These are phyloP conservation scores for Oreohelix idahoensis DNA, from an alignment of 1,140 invertebrate genomes.

Conservation along the genomic window DNA sequence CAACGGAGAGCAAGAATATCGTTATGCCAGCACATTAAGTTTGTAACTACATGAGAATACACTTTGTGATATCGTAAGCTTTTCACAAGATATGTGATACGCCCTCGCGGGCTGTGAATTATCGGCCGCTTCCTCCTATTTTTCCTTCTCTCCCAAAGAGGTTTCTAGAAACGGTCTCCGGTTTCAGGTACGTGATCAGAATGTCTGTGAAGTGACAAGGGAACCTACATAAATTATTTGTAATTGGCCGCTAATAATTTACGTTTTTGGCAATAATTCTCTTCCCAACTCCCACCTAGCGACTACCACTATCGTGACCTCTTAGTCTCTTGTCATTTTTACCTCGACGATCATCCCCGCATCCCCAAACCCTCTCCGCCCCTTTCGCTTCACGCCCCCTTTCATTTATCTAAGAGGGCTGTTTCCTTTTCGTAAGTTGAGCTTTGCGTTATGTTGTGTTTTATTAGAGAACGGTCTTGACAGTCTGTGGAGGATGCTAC, in stretches of 20 bases:
- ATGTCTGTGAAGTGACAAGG: conserved; percentile 32
- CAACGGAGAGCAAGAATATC: no score
- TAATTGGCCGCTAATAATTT: conserved; percentile 41
- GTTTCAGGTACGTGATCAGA: neutral
- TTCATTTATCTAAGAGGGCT: neutral
- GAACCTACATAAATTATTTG: neutral
- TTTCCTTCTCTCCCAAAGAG: neutral
- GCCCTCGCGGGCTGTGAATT: neutral
- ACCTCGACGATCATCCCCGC: neutral
- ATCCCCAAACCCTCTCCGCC: neutral
- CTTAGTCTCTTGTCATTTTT: conserved; percentile 5
- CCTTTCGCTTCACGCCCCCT: neutral
- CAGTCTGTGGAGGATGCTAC: no score
- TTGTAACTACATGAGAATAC: no score
- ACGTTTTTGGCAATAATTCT: conserved; percentile 29
- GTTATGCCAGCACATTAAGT: no score
- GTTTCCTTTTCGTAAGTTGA: neutral
- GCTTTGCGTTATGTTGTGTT: no score
- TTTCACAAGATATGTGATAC: neutral
- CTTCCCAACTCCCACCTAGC: neutral
- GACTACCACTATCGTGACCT: conserved; percentile 5
- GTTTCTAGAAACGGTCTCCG: neutral
- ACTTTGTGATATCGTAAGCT: no score
- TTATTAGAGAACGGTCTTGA: no score
- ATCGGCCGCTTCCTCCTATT: neutral